Base-by-base conservation (phyloP, 2,113 vertebrate genomes). In the Rhea pennata region DNA sequence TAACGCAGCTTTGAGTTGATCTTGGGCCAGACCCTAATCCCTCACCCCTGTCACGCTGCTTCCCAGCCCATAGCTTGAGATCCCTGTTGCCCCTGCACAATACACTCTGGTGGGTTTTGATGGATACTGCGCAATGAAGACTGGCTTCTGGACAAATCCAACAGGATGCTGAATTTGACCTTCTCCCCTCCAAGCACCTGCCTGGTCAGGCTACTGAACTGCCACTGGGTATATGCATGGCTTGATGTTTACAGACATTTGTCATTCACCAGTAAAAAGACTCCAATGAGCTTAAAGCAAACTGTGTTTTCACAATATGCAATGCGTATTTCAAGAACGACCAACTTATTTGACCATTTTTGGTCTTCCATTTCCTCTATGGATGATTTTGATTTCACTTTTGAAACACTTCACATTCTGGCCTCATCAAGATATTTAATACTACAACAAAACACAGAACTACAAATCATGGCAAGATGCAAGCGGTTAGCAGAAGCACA, bases 41-140 rank as follows among this genome's bases (percentile, higher is more conserved):
- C 39, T 53, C 3, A 0, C 12, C 65, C 16, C 5, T n/a, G 12
- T 2, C 4, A 19, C 1, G 8, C 46, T 2, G 15, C 12, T 66
- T 27, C 53, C 14, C 48, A 22, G 12, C 48, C 50, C 5, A 0
- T 31, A 17, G 50, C 58, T 67, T 39, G 23, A 10, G 42, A 27
- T 27, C 8, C 5, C 64, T 11, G 4, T 5, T 23, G 29, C 27
- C 65, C 50, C 14, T n/a, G 21, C 15, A 1, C 4, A 40, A 15
- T 33, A 24, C 17, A 1, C 0, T 8, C 39, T 16, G 24, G 23
- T 8, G 39, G 74, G 44, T 20, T 31, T 70, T 64, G 14, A 12
- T 3, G 31, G 21, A 56, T 11, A 44, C 72, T 22, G 36, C 0
- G 5, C 11, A 42, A 12, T 59, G 82, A 29, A 44, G 44, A 74